Conservation (phyloP, 2,113 vertebrate genomes). For the Clarias magur region DNA sequence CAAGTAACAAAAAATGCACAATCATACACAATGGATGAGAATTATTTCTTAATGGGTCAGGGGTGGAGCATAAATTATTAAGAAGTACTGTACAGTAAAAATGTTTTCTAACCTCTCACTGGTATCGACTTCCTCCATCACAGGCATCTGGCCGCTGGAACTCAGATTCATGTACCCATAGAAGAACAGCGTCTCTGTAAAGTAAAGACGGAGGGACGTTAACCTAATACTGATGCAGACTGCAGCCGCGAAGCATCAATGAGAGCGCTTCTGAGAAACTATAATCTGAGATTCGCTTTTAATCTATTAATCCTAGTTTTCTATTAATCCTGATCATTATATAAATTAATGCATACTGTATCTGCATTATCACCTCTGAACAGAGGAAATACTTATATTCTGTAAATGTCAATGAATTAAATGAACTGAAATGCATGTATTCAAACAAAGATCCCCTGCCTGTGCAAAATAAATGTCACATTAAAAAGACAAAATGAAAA, state of each 20-base stretch:
- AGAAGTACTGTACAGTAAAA: neutral
- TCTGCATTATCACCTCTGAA: neutral
- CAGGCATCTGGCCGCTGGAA: slow-evolving; percentile 83
- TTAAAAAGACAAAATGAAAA: neutral
- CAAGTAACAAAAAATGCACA: slow-evolving; percentile 2
- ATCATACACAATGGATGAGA: neutral
- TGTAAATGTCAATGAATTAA: neutral
- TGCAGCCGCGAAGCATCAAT: neutral
- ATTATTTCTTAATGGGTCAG: neutral
- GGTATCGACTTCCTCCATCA: slow-evolving; percentile 91
- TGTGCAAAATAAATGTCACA: neutral
- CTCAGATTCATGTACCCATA: slow-evolving; percentile 81
- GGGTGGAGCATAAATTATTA: neutral
- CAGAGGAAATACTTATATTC: slow-evolving; percentile 8
- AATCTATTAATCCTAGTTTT: neutral
- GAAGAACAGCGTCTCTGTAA: slow-evolving; percentile 72
- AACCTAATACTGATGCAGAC: neutral
- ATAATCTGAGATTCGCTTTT: slow-evolving; percentile 1
- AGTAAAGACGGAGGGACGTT: slow-evolving; percentile 43
- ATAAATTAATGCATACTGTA: neutral
- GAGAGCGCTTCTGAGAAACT: neutral
- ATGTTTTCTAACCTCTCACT: slow-evolving; percentile 85
- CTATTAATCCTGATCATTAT: neutral
- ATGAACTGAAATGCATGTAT: neutral
- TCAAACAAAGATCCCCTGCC: neutral